phyloP scores from a whole-genome alignment of 2,888 invertebrate genomes.

The Julus scanicus region DNA sequence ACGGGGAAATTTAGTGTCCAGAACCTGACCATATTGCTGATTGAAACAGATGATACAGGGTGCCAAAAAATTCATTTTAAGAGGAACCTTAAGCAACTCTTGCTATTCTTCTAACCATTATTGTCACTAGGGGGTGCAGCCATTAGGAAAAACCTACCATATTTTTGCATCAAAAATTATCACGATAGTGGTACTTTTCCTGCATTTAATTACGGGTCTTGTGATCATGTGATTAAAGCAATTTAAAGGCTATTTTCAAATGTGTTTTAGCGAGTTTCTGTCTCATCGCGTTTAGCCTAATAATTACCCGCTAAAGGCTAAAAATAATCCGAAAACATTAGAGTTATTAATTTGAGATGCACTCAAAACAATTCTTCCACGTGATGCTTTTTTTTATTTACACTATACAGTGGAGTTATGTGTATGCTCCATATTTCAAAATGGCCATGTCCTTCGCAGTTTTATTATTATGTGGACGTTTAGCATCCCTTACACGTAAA shows the following conservation, averaged over 20 bases:
- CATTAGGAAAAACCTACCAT: not conserved
- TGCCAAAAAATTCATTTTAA: no score
- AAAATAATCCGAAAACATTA: not conserved
- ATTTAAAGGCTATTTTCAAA: not conserved
- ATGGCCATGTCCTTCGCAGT: not conserved
- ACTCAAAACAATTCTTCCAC: not conserved
- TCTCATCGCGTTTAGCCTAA: not conserved
- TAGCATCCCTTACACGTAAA: not conserved
- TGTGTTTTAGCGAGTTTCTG: not conserved
- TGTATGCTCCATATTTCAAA: not conserved
- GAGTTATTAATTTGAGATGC: not conserved
- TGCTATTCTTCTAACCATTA: no score
- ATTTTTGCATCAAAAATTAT: not conserved
- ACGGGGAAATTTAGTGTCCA: no score
- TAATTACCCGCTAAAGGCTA: conserved; percentile 22
- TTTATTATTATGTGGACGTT: not conserved
- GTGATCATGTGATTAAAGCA: not conserved
- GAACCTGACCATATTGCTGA: no score
- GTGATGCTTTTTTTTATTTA: not conserved
- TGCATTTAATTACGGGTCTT: conserved; percentile 8
- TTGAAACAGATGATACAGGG: no score
- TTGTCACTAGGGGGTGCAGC: not conserved
- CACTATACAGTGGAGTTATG: not conserved
- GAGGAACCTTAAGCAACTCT: no score
- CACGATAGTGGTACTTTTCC: not conserved